Base-by-base conservation (phyloP, 2,113 vertebrate genomes). In the Ariopsis seemanni region DNA sequence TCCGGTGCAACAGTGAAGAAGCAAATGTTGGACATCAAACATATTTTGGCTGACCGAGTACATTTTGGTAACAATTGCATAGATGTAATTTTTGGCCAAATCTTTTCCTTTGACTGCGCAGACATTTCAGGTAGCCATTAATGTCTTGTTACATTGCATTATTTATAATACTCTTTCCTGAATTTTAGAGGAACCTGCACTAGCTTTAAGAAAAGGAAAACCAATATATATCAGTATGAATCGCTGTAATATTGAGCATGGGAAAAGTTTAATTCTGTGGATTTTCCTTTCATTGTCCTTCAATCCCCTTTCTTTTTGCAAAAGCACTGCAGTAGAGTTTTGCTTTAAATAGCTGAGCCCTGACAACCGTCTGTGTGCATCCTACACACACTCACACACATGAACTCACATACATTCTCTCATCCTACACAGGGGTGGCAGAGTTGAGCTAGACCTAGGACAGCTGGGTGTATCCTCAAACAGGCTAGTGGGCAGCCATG, bases 321-420 rank as follows among this genome's bases (percentile, higher is more conserved):
- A 65, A 79, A 57, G 86, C 86, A 79, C 85, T 89, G 88, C 88
- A 87, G 87, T 87, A 65, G 85, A 90, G 79, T 88, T 89, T 86
- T 50, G 88, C 88, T 89, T 91, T 90, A 91, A 91, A 91, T 91
- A 90, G 86, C 86, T 63, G 84, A 84, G 89, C 88, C 83, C 89
- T 91, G 90, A 90, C 88, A 91, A 91, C 77, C 82, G 87, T 87
- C 88, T 89, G 83, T 89, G 86, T 88, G 85, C 88, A 81, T 85
- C 87, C 87, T 74, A 86, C 88, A 83, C 75, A 86, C 65, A 84
- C 75, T 58, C 82, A 80, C 62, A 86, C 83, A 85, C 48, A 82
- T 42, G 25, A 50, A 77, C 63, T 57, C 63, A 67, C 65, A 89
- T 77, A 88, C 81, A 82, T 77, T 71, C 82, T 87, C 87, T 88